Conservation (phyloP, 1,140 invertebrate genomes). For the Drosophila bocki region DNA sequence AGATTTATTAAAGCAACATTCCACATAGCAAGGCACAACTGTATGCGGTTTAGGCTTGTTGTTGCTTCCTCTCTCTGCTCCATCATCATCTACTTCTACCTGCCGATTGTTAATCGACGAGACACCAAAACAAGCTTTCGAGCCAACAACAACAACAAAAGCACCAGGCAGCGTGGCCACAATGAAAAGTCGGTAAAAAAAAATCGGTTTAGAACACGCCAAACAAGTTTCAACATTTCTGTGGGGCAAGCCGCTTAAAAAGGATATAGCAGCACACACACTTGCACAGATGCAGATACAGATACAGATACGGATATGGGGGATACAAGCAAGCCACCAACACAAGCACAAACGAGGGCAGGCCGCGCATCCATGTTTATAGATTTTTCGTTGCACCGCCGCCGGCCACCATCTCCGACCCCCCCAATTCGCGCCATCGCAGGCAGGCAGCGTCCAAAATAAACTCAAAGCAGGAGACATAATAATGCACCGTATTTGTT, state of each 20-base stretch:
- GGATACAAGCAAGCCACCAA: conserved; percentile 8
- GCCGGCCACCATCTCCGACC: neutral
- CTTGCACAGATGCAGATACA: conserved; percentile 1
- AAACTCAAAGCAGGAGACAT: conserved; percentile 74
- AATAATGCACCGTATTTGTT: conserved; percentile 25
- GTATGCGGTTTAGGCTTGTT: conserved; percentile 34
- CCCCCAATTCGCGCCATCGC: neutral
- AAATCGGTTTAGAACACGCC: conserved; percentile 76
- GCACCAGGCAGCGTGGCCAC: conserved; percentile 35
- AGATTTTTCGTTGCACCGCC: conserved; percentile 65
- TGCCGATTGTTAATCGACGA: conserved; percentile 69
- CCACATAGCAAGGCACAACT: neutral
- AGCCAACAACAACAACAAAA: conserved; percentile 28
- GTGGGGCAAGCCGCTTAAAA: conserved; percentile 64
- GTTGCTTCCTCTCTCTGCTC: conserved; percentile 22
- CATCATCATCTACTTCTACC: conserved; percentile 49
- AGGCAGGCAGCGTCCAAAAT: conserved; percentile 57
- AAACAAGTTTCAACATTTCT: conserved; percentile 77
- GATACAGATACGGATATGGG: conserved; percentile 8
- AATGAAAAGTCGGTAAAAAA: conserved; percentile 60
- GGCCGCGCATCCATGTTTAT: conserved; percentile 63
- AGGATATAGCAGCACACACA: conserved; percentile 62
- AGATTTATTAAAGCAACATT: neutral
- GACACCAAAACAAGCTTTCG: conserved; percentile 79
- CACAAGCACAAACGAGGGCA: conserved; percentile 66